These are phyloP conservation scores for Sturnira hondurensis DNA, from an alignment of 2,113 vertebrate species.

Conservation along the genomic window DNA sequence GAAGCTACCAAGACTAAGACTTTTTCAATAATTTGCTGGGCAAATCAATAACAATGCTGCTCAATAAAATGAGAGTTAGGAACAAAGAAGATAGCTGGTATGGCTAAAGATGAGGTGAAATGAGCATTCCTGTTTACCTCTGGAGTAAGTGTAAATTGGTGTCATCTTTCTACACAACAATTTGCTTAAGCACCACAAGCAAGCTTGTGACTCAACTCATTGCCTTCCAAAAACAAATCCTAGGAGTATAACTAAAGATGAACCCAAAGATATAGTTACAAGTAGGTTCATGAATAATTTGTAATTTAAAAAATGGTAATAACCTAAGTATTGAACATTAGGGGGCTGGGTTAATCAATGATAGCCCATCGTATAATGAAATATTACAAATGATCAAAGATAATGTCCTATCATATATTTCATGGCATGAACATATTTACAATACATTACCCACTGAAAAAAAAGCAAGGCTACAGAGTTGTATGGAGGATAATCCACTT, in stretches of 20 bases:
- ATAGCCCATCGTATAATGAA: not conserved
- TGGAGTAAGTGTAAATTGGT: not conserved
- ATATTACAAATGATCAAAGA: slow-evolving; percentile 1
- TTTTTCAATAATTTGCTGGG: not conserved
- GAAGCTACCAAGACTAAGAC: not conserved
- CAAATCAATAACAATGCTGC: not conserved
- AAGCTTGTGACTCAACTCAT: not conserved
- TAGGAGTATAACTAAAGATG: not conserved
- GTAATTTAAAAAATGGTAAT: not conserved
- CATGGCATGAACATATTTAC: not conserved
- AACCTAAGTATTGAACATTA: not conserved
- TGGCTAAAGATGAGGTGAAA: not conserved
- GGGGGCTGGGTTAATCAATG: not conserved
- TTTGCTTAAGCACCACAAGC: not conserved
- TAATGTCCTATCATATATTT: not conserved
- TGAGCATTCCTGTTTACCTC: not conserved
- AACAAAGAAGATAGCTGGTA: not conserved
- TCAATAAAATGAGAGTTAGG: not conserved
- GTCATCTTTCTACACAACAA: not conserved
- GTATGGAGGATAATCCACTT: not conserved
- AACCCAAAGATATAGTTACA: not conserved
- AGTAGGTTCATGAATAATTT: not conserved
- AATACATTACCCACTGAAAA: not conserved
- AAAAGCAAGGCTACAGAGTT: not conserved
- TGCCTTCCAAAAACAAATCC: not conserved